Conservation (phyloP, 2,113 vertebrate genomes). For the Pelmatolapia mariae region DNA sequence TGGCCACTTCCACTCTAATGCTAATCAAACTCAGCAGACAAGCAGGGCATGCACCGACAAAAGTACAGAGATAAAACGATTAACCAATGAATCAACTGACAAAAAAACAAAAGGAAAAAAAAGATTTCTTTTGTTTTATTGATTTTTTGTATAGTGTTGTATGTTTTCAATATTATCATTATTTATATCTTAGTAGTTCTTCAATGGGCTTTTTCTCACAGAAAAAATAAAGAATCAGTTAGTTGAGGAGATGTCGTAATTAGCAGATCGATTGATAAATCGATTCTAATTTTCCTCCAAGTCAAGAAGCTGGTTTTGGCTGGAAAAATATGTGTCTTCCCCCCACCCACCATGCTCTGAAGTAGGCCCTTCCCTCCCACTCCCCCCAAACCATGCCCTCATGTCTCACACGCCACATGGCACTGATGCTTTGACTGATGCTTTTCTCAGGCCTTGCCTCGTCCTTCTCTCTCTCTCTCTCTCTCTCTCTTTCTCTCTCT, state of each 20-base stretch:
- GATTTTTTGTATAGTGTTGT: background rate
- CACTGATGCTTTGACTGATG: slow-evolving; percentile 39
- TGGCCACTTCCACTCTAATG: background rate
- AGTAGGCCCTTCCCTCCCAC: background rate
- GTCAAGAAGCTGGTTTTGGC: background rate
- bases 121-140: accelerated
- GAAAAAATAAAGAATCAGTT: background rate
- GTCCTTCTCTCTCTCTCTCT: slow-evolving; percentile 2
- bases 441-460: slow-evolving; percentile 38
- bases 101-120: background rate
- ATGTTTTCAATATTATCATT: background rate
- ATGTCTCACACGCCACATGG: slow-evolving; percentile 68
- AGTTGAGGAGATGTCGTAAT: background rate
- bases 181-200: background rate
- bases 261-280: background rate
- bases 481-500: background rate
- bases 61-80: background rate
- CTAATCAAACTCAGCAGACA: background rate
- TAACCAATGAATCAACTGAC: background rate
- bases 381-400: background rate
- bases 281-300: background rate
- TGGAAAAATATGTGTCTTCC: background rate
- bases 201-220: background rate
- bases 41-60: background rate
- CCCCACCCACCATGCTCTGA: background rate